These are phyloP conservation scores for Bungarus multicinctus DNA, from an alignment of 2,113 vertebrate genomes.

Conservation along the genomic window DNA sequence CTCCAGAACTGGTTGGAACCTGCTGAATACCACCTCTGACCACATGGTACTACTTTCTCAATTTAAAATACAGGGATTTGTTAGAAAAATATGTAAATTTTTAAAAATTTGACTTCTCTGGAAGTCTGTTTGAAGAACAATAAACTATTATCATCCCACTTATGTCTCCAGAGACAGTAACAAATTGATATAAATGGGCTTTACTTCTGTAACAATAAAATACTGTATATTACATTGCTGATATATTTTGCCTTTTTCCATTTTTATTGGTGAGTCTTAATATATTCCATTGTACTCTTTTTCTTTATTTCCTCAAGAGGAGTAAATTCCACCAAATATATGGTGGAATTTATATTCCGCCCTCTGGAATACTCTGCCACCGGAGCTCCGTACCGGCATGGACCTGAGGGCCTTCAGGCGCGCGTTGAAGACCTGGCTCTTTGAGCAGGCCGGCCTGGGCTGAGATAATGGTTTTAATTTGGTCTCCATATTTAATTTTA, in stretches of 20 bases:
- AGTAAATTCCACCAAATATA: not conserved
- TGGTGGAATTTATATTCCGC: too few species aligned
- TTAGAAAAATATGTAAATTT: not conserved
- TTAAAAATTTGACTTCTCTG: not conserved
- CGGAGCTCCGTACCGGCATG: too few species aligned
- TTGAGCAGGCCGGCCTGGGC: too few species aligned
- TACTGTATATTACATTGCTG: not conserved
- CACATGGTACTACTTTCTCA: slow-evolving; percentile 58
- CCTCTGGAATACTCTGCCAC: too few species aligned
- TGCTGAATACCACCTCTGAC: too few species aligned
- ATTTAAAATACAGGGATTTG: slow-evolving; percentile 13
- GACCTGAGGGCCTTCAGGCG: too few species aligned
- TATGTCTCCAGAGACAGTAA: slow-evolving; percentile 14
- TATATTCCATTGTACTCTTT: not conserved
- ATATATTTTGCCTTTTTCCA: not conserved
- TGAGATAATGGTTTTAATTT: too few species aligned
- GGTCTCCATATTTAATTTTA: too few species aligned
- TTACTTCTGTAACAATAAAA: not conserved
- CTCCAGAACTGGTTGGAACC: too few species aligned
- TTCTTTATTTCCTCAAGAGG: not conserved
- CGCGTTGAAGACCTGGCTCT: too few species aligned
- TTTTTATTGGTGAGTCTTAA: not conserved
- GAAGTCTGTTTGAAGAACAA: not conserved
- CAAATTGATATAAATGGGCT: not conserved
- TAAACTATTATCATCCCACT: not conserved